phyloP scores from a whole-genome alignment of 64 coral and sea anemone genomes.

The Porites lutea region DNA sequence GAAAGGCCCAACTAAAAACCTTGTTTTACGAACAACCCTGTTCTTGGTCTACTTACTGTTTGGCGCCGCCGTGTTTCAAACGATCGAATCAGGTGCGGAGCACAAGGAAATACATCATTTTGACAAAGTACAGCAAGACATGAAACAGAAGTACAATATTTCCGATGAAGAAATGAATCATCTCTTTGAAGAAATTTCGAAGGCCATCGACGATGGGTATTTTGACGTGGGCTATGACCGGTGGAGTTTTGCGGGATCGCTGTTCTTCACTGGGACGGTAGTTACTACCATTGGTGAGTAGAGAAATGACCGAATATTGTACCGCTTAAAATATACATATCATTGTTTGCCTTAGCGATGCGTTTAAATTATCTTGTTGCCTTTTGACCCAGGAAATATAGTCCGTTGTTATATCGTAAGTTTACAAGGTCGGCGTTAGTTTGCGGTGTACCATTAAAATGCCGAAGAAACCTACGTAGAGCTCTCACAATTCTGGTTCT shows the following conservation, averaged over 20 bases:
- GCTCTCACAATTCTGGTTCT: constrained; percentile 1
- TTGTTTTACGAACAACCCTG: constrained; percentile 79
- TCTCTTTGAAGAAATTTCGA: constrained; percentile 87
- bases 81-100: constrained; percentile 92
- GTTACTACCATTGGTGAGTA: constrained; percentile 98
- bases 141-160: constrained; percentile 94
- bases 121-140: constrained; percentile 65
- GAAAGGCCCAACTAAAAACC: constrained; percentile 91
- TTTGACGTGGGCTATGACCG: constrained; percentile 91
- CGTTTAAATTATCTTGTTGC: constrained; percentile 28
- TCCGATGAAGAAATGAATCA: constrained; percentile 87
- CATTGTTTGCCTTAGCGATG: not conserved
- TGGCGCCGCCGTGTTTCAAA: constrained; percentile 93
- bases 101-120: constrained; percentile 83
- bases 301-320: not conserved
- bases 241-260: constrained; percentile 96
- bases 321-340: not conserved
- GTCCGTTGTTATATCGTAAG: not conserved
- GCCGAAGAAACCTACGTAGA: not conserved
- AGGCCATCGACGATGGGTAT: constrained; percentile 97
- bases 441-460: constrained; percentile 3
- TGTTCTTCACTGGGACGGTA: constrained; percentile 97
- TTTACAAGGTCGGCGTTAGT: not conserved
- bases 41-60: constrained; percentile 96
- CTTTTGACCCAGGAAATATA: not conserved